Evolutionary conservation across 2,113 vertebrate genomes (phyloP).

Genomic region (Climacteris rufus): DNA sequence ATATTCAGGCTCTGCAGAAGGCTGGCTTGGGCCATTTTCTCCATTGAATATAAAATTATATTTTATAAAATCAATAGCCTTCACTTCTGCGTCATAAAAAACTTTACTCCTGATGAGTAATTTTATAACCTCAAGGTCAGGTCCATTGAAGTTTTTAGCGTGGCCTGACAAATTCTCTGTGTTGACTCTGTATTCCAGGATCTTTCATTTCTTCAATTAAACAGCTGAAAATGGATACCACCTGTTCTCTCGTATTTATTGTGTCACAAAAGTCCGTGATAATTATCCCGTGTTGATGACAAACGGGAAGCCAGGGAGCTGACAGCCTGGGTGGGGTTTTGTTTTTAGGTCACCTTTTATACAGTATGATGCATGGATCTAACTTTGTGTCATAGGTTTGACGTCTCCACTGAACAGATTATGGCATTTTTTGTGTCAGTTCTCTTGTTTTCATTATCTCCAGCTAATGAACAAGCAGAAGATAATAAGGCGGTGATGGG

Average conservation of each 20-base stretch:
- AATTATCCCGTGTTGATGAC: conserved; percentile 59
- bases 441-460: background rate
- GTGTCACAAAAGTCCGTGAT: conserved; percentile 49
- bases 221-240: conserved; percentile 63
- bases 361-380: background rate
- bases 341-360: background rate
- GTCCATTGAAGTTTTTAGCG: conserved; percentile 33
- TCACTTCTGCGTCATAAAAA: conserved; percentile 30
- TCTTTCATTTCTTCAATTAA: conserved; percentile 72
- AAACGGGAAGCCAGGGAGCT: conserved; percentile 15
- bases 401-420: background rate
- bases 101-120: conserved; percentile 31
- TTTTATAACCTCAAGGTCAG: conserved; percentile 53
- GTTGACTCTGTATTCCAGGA: conserved; percentile 39
- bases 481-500: background rate
- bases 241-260: conserved; percentile 57
- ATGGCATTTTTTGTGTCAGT: background rate
- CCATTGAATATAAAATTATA: background rate
- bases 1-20: background rate
- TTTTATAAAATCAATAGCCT: conserved; percentile 43
- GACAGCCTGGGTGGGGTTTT: background rate
- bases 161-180: conserved; percentile 39
- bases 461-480: background rate
- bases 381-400: background rate
- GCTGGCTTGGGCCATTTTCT: background rate